Conservation (phyloP, 1,140 invertebrate genomes). For the Ips nitidus region DNA sequence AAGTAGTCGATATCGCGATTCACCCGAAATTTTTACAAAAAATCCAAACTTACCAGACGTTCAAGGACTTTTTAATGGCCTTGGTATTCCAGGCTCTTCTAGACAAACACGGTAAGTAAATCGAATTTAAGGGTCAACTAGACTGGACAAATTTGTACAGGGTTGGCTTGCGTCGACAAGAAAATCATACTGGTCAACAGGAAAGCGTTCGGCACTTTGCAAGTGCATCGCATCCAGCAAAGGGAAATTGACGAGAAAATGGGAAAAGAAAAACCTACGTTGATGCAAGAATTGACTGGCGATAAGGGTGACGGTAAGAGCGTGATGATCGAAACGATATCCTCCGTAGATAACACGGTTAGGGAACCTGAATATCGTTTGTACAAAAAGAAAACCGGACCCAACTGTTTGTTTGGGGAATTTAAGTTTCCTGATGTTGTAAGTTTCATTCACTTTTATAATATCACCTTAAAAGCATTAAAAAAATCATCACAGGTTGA, state of each 20-base stretch:
- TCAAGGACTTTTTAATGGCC: slow-evolving; percentile 74
- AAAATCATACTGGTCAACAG: slow-evolving; percentile 62
- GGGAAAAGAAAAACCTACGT: slow-evolving; percentile 37
- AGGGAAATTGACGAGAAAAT: slow-evolving; percentile 60
- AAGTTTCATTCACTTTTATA: slow-evolving; percentile 34
- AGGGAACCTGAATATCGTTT: slow-evolving; percentile 52
- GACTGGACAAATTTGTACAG: slow-evolving; percentile 4
- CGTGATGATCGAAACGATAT: slow-evolving; percentile 41
- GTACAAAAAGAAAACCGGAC: slow-evolving; percentile 48
- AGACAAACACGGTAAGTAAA: slow-evolving; percentile 64
- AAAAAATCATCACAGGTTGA: slow-evolving; percentile 55
- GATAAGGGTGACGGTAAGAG: slow-evolving; percentile 44
- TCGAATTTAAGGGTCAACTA: neutral
- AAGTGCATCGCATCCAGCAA: slow-evolving; percentile 71
- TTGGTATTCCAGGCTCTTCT: slow-evolving; percentile 73
- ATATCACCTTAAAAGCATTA: neutral
- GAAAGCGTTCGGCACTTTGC: slow-evolving; percentile 70
- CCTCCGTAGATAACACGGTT: slow-evolving; percentile 34
- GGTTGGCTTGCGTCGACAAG: slow-evolving; percentile 62
- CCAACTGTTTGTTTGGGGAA: slow-evolving; percentile 52
- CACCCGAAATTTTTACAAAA: slow-evolving; percentile 72
- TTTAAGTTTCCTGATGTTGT: slow-evolving; percentile 55
- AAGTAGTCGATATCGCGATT: slow-evolving; percentile 77
- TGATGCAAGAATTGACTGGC: slow-evolving; percentile 54
- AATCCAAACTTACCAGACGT: slow-evolving; percentile 66